A percentile compares a stretch with the other conserved stretches of the same genome.
phyloP scores from a whole-genome alignment of 2,113 vertebrate genomes.

The Nycticebus coucang region DNA sequence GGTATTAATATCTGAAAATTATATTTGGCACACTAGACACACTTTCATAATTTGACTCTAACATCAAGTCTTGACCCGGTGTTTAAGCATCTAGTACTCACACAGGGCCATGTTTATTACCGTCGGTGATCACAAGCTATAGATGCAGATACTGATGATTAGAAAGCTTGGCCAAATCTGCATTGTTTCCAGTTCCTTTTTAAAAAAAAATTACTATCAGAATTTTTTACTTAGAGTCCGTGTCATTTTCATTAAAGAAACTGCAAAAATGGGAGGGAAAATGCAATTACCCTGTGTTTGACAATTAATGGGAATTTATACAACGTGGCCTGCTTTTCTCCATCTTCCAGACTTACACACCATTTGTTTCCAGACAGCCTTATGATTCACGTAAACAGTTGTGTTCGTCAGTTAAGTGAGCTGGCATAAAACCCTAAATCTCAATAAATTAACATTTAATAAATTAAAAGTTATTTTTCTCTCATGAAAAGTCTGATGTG shows the following conservation, averaged over 20 bases:
- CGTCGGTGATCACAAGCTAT: background rate
- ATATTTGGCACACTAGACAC: background rate
- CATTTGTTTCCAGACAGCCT: background rate
- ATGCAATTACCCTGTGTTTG: background rate
- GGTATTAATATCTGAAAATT: background rate
- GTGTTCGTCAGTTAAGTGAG: background rate
- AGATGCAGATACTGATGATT: background rate
- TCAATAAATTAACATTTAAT: background rate
- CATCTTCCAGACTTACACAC: background rate
- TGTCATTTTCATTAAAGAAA: background rate
- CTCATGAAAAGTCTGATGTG: background rate
- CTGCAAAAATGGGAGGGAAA: background rate
- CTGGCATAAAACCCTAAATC: background rate
- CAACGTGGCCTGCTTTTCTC: accelerated
- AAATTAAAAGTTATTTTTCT: background rate
- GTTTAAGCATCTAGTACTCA: background rate
- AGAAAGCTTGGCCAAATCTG: background rate
- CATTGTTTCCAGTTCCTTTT: background rate
- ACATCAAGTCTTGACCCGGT: background rate
- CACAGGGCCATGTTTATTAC: background rate
- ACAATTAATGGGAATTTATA: background rate
- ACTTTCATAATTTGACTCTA: background rate
- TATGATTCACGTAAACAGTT: background rate
- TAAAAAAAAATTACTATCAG: background rate
- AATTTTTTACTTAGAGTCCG: background rate